Evolutionary conservation across 2,797 vertebrate genomes (phyloP), one percentile per base, ranked within the genome.

Genomic region (Amniataba percoides): DNA sequence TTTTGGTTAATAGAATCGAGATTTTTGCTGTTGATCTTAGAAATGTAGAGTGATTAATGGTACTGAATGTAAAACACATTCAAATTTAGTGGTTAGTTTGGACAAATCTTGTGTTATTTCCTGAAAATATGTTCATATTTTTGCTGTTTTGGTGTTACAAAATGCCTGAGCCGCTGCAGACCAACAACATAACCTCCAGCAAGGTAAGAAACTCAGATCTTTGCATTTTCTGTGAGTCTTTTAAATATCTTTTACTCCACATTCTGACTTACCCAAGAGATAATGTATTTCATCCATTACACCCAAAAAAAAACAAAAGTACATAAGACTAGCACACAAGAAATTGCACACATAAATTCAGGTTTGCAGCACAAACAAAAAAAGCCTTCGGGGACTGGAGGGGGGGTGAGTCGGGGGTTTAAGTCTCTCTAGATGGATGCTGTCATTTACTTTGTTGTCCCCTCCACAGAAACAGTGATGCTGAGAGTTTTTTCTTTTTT

Each of bases 391-490:
- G 79, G 64, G 62, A 36, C 27, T 1, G 4, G 7, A 10, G 10
- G n/a, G 11, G 11, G 9, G n/a, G 2, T 2, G 39, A 5, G 7
- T 9, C n/a, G 58, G 43, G 43, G 53, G 40, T 40, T 74, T 40
- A 31, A 72, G 65, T 75, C 80, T 75, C 55, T 51, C 8, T 12
- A 52, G 71, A 87, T 73, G 71, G 85, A 88, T 76, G 74, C 56
- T 42, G 61, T 82, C 74, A 67, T 85, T 77, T 70, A 60, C 87
- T 81, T 76, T 81, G 84, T 88, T 79, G 65, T 80, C 72, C 70
- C 42, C 63, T 62, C 53, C 58, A 58, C 63, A 78, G 52, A 77
- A 79, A 81, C 71, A 68, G 39, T 34, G 81, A 87, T 18, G 67
- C 80, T 27, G 53, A 52, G 78, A 72, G 27, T 31, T 31, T 31